phyloP scores from a whole-genome alignment of 2,113 vertebrate species.

The Paramisgurnus dabryanus region DNA sequence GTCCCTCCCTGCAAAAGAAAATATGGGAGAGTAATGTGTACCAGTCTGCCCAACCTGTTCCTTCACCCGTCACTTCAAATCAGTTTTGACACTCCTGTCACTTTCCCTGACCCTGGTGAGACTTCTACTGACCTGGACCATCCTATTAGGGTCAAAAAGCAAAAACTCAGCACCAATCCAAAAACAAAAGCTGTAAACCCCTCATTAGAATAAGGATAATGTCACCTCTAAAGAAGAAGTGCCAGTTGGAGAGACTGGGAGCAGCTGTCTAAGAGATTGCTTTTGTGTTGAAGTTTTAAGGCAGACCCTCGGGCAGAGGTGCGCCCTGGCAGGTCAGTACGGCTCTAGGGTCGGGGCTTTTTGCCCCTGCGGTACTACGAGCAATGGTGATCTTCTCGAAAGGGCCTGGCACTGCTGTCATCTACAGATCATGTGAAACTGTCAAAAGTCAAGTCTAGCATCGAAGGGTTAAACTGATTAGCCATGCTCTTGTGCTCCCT shows the following conservation, averaged over 20 bases:
- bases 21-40: slow-evolving; percentile 35
- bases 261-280: slow-evolving; percentile 70
- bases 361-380: slow-evolving; percentile 68
- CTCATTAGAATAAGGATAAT: slow-evolving; percentile 77
- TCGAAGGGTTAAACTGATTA: slow-evolving; percentile 78
- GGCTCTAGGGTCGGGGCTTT: slow-evolving; percentile 75
- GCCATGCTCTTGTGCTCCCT: slow-evolving; percentile 74
- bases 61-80: slow-evolving; percentile 58
- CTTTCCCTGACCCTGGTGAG: slow-evolving; percentile 71
- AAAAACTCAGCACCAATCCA: slow-evolving; percentile 55
- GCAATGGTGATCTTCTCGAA: slow-evolving; percentile 65
- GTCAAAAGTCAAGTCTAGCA: slow-evolving; percentile 63
- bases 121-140: slow-evolving; percentile 70
- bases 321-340: slow-evolving; percentile 72
- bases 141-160: slow-evolving; percentile 73
- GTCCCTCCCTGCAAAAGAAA: slow-evolving; percentile 33
- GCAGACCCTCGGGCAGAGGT: slow-evolving; percentile 73
- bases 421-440: slow-evolving; percentile 71
- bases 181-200: slow-evolving; percentile 71
- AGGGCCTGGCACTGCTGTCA: slow-evolving; percentile 76
- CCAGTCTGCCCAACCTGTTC: slow-evolving; percentile 45
- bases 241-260: slow-evolving; percentile 69
- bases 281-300: slow-evolving; percentile 70
- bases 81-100: slow-evolving; percentile 76
- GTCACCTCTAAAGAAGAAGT: slow-evolving; percentile 65